A percentile compares a stretch with the other conserved stretches of the same genome.
Evolutionary conservation across 2,888 invertebrate genomes (phyloP).

Genomic region (Nowickia ferox): DNA sequence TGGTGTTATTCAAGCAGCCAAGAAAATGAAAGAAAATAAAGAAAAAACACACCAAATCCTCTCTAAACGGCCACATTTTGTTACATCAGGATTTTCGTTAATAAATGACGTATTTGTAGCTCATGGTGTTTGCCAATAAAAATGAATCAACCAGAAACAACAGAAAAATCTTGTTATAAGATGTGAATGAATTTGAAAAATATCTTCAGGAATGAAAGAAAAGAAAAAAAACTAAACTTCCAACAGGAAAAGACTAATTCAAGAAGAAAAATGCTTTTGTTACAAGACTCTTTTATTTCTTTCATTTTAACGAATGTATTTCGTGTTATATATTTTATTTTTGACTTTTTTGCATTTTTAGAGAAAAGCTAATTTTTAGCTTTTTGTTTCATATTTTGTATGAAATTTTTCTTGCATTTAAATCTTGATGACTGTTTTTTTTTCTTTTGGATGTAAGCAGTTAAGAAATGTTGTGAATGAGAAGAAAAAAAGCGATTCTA

Average conservation of each 20-base stretch:
- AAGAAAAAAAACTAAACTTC: not conserved
- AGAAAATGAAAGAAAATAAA: not conserved
- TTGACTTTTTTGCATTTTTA: not conserved
- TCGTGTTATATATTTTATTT: not conserved
- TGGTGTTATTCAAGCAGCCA: conserved; percentile 27
- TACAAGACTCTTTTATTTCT: conserved; percentile 24
- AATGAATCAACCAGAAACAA: conserved; percentile 59
- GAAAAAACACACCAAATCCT: not conserved
- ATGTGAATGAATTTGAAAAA: conserved; percentile 52
- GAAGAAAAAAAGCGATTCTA: not conserved
- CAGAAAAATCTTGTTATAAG: conserved; percentile 52
- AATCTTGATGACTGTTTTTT: not conserved
- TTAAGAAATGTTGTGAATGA: not conserved
- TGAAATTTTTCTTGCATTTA: not conserved
- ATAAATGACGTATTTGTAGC: not conserved
- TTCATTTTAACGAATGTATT: conserved; percentile 33
- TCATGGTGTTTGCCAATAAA: conserved; percentile 10
- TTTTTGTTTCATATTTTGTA: conserved; percentile 8
- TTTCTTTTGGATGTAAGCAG: not conserved
- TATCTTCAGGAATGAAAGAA: conserved; percentile 2
- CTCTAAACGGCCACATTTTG: not conserved
- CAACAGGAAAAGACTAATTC: conserved; percentile 39
- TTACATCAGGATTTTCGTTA: not conserved
- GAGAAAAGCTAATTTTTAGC: conserved; percentile 7
- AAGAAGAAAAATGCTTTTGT: conserved; percentile 52